These are phyloP conservation scores for Mesembrinibis cayennensis DNA, from an alignment of 2,113 vertebrate species.

Conservation along the genomic window DNA sequence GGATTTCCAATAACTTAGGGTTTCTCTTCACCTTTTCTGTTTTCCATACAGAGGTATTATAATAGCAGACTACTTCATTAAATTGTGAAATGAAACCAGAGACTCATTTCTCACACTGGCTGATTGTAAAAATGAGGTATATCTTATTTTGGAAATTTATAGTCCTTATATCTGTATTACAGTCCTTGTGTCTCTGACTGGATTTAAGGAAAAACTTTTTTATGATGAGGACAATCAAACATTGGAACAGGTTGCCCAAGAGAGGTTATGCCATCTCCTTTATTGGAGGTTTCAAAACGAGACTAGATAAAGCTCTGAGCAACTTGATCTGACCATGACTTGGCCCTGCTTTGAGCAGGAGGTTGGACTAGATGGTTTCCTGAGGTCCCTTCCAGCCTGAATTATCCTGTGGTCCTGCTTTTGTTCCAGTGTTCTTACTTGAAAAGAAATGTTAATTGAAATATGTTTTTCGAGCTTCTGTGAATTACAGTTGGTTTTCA, in stretches of 20 bases:
- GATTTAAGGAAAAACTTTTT: not conserved
- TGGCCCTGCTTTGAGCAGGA: not conserved
- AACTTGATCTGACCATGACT: not conserved
- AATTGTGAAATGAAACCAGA: not conserved
- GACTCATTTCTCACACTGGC: not conserved
- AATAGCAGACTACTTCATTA: not conserved
- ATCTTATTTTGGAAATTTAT: not conserved
- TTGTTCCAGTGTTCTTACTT: not conserved
- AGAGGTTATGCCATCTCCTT: not conserved
- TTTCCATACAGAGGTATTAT: not conserved
- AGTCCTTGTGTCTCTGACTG: not conserved
- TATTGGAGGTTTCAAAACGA: not conserved
- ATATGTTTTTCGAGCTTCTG: not conserved
- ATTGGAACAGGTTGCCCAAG: not conserved
- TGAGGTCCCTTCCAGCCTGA: not conserved
- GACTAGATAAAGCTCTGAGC: not conserved
- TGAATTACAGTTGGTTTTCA: not conserved
- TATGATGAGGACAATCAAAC: too few relatives aligned
- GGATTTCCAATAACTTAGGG: not conserved
- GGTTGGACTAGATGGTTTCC: not conserved
- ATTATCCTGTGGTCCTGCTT: rapidly evolving
- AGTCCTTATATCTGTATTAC: not conserved
- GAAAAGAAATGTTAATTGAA: not conserved
- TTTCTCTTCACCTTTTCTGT: not conserved
- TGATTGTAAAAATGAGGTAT: not conserved